phyloP scores from a whole-genome alignment of 2,797 vertebrate species.

The Nasua narica region DNA sequence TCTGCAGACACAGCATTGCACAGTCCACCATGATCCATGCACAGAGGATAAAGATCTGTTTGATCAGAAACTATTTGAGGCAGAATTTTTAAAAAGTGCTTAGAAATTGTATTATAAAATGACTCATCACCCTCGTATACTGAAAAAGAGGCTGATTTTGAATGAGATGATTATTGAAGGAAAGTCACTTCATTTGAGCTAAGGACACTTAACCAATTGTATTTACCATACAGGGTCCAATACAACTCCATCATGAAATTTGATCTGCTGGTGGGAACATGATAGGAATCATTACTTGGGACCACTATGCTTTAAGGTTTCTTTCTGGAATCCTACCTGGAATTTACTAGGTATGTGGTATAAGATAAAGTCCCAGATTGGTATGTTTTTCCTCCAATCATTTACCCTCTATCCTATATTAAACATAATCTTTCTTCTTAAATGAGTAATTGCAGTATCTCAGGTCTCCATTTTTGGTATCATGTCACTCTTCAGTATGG shows the following conservation, averaged over 20 bases:
- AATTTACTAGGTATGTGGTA: not conserved
- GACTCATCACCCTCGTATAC: not conserved
- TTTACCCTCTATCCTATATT: not conserved
- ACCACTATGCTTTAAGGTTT: not conserved
- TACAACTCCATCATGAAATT: not conserved
- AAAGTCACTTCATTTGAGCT: not conserved
- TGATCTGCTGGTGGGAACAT: not conserved
- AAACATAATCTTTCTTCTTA: not conserved
- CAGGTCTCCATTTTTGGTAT: not conserved
- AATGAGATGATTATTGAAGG: not conserved
- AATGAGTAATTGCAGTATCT: not conserved
- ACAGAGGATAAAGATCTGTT: not conserved
- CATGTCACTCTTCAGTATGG: not conserved
- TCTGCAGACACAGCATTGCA: not conserved
- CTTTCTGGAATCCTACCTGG: not conserved
- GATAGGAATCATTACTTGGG: not conserved
- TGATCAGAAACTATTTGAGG: not conserved
- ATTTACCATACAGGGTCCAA: not conserved
- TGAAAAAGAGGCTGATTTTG: not conserved
- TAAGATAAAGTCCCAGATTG: not conserved
- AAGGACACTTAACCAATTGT: not conserved
- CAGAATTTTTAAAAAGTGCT: not conserved
- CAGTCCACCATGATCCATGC: not conserved
- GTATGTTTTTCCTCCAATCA: not conserved
- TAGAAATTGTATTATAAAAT: conserved; percentile 6